Base-by-base conservation (phyloP, 1,140 invertebrate genomes). In the Cataglyphis hispanica region DNA sequence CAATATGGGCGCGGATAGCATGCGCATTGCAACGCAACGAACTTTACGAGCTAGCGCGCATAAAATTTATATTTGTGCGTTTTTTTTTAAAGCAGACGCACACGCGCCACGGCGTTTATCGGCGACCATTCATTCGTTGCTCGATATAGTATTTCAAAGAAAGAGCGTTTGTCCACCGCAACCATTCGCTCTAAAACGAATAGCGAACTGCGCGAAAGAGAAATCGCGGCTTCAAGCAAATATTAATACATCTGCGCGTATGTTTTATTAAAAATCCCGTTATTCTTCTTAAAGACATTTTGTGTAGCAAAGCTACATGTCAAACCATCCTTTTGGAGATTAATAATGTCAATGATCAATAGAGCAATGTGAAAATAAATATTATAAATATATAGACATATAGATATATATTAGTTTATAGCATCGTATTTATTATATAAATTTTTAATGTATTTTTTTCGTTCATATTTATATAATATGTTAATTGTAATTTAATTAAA, bases 1-100 rank as follows among this genome's bases (percentile, higher is more conserved):
- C 93, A 92, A 93, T 93, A 94, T 92, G 92, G 90, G 89, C 84
- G 90, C 90, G 89, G 91, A 88, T 84, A 90, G 93, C 91, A 93
- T 94, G 93, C 93, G 92, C 93, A 89, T 90, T 93, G 89, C 92
- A 87, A 91, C 83, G 76, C 84, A 43, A 43, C 80, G 85, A 86
- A 90, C 87, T 91, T 92, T 34, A 85, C 89, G 58, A 91, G 91
- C 86, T 87, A 89, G 77, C 88, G 87, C 87, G 89, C 87, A 87
- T 83, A 83, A 91, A 91, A 92, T 92, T 91, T 91, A 90, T 91
- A 89, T 61, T 72, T 77, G 31, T 75, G 61, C 63, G 25, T 64
- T 81, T 75, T 64, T 81, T 75, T 50, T 64, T 85, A 46, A 69
- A 46, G 56, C 70, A 61, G 27, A 66, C 27, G 31, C 61, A 46